Conservation (phyloP, 2,113 vertebrate species). For the Datnioides undecimradiatus region DNA sequence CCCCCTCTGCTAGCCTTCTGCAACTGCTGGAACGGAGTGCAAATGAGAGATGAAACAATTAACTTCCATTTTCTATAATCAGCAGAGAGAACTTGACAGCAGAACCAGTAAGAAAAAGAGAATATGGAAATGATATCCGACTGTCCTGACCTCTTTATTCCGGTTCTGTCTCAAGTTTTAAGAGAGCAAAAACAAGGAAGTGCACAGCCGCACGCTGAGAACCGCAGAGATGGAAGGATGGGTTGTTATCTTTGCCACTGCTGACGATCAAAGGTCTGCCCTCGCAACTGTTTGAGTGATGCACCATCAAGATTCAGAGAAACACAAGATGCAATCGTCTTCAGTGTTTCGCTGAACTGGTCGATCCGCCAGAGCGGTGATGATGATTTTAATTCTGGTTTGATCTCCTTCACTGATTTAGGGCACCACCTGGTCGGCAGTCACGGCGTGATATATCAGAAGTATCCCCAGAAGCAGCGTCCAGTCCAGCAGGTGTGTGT, state of each 20-base stretch:
- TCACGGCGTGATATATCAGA: no score
- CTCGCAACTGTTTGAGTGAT: no score
- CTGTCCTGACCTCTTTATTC: not conserved
- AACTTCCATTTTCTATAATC: conserved; percentile 73
- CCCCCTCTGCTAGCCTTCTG: conserved; percentile 39
- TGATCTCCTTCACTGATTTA: no score
- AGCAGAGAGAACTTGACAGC: conserved; percentile 56
- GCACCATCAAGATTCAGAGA: not conserved
- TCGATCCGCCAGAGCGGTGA: no score
- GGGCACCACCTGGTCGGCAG: no score
- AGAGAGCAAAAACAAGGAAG: conserved; percentile 8
- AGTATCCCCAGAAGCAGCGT: no score
- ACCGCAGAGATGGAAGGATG: not conserved
- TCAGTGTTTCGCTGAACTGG: no score
- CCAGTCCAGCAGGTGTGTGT: no score
- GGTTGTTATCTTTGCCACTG: not conserved
- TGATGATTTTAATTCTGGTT: no score
- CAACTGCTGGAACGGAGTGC: conserved; percentile 46
- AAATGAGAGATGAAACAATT: conserved; percentile 77
- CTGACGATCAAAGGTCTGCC: not conserved
- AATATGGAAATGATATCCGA: conserved; percentile 43
- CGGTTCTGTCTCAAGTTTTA: conserved; percentile 4
- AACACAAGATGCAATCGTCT: not conserved
- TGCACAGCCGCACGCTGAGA: not conserved
- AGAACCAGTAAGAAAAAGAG: conserved; percentile 28